Conservation (phyloP, 2,888 invertebrate species). For the Melinopterus prodromus region DNA sequence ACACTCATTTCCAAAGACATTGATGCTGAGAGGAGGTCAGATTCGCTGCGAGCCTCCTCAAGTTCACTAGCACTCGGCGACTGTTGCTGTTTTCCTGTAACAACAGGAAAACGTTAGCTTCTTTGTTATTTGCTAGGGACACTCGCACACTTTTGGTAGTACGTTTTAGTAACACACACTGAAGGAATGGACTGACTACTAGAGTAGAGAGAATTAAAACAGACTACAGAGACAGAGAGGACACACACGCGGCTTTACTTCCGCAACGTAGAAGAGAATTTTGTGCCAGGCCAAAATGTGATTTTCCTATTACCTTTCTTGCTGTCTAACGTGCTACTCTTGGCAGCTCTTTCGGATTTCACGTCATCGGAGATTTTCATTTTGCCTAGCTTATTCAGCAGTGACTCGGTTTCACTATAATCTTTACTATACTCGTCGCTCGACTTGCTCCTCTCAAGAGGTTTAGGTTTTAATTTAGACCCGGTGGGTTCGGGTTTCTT, state of each 20-base stretch:
- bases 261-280: conserved; percentile 59
- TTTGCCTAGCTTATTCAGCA: conserved; percentile 54
- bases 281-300: conserved; percentile 78
- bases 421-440: conserved; percentile 58
- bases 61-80: conserved; percentile 46
- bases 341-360: conserved; percentile 39
- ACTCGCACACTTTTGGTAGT: conserved; percentile 41
- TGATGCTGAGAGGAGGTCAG: conserved; percentile 36
- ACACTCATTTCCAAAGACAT: conserved; percentile 45
- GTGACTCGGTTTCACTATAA: conserved; percentile 59
- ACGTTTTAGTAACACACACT: conserved; percentile 37
- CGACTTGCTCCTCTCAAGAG: conserved; percentile 48
- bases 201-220: conserved; percentile 22
- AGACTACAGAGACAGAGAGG: conserved; percentile 22
- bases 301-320: conserved; percentile 76
- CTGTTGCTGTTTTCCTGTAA: conserved; percentile 51
- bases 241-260: conserved; percentile 48
- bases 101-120: conserved; percentile 45
- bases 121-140: conserved; percentile 38
- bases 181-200: conserved; percentile 20
- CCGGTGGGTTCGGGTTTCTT: conserved; percentile 8
- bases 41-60: conserved; percentile 40
- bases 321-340: conserved; percentile 51
- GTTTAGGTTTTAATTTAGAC: conserved; percentile 15
- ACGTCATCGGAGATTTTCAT: conserved; percentile 47